Percentiles rank a stretch among this genome's conserved stretches.
Conservation (phyloP, 2,797 vertebrate species). For the Dallia pectoralis region DNA sequence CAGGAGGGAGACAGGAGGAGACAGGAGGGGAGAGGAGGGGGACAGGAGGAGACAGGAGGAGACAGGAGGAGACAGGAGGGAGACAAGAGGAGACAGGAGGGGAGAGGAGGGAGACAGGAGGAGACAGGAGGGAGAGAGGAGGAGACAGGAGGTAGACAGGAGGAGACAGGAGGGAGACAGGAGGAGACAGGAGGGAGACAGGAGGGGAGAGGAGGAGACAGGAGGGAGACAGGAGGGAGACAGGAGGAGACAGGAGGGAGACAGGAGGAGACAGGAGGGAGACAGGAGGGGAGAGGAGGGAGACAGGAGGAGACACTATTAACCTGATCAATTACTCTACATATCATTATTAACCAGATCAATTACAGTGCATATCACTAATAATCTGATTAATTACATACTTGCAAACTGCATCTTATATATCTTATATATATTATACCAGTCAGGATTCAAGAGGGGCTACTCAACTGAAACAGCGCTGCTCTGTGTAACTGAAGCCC, state of each 20-base stretch:
- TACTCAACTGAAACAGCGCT: too few relatives aligned
- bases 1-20: not conserved
- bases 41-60: not conserved
- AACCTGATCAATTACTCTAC: too few relatives aligned
- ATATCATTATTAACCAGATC: too few relatives aligned
- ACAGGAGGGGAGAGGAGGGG: not conserved
- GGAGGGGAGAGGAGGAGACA: not conserved
- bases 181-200: fast-evolving
- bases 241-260: not conserved
- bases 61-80: not conserved
- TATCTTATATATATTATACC: too few relatives aligned
- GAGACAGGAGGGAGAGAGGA: conserved; percentile 74
- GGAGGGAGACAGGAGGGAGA: too few relatives aligned
- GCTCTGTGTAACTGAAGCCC: too few relatives aligned
- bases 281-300: not conserved
- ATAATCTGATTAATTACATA: too few relatives aligned
- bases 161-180: conserved; percentile 74
- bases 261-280: not conserved
- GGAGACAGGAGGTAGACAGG: conserved; percentile 64
- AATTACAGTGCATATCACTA: too few relatives aligned
- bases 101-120: conserved; percentile 65
- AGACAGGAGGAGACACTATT: too few relatives aligned
- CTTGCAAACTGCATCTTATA: too few relatives aligned
- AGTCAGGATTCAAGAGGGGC: too few relatives aligned
- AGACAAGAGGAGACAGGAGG: not conserved